These are phyloP conservation scores for Heliconius aoede DNA, from an alignment of 2,888 invertebrate species.

Conservation along the genomic window DNA sequence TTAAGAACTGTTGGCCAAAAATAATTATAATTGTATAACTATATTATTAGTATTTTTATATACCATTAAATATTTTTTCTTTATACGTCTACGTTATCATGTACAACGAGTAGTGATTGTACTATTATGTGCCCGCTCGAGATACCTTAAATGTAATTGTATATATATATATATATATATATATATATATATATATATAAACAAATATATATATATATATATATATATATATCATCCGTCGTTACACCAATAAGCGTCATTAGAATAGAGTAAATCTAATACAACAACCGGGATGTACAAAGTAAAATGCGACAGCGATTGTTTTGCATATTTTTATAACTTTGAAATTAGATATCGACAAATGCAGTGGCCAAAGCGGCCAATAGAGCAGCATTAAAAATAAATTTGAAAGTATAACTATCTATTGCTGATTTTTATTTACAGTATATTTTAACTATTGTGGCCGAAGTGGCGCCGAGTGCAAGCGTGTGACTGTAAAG, in stretches of 20 bases:
- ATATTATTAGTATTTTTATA: neutral
- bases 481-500: too few relatives aligned
- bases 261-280: neutral
- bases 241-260: neutral
- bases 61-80: neutral
- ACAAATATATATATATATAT: too few relatives aligned
- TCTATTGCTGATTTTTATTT: too few relatives aligned
- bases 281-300: neutral
- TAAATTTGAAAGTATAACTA: too few relatives aligned
- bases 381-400: neutral
- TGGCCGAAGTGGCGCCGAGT: too few relatives aligned
- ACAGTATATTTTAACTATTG: too few relatives aligned
- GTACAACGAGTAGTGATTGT: neutral
- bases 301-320: neutral
- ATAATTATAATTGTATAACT: too few relatives aligned
- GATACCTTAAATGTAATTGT: neutral
- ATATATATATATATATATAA: neutral
- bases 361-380: too few relatives aligned
- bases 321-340: neutral
- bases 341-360: neutral
- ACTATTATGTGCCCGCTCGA: neutral
- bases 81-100: neutral
- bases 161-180: neutral
- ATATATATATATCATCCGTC: neutral
- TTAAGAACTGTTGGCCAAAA: neutral